Percentiles rank a stretch among this genome's conserved stretches.
These are phyloP conservation scores for Plecturocebus donacophilus DNA, from an alignment of 2,113 vertebrate species.

Conservation along the genomic window DNA sequence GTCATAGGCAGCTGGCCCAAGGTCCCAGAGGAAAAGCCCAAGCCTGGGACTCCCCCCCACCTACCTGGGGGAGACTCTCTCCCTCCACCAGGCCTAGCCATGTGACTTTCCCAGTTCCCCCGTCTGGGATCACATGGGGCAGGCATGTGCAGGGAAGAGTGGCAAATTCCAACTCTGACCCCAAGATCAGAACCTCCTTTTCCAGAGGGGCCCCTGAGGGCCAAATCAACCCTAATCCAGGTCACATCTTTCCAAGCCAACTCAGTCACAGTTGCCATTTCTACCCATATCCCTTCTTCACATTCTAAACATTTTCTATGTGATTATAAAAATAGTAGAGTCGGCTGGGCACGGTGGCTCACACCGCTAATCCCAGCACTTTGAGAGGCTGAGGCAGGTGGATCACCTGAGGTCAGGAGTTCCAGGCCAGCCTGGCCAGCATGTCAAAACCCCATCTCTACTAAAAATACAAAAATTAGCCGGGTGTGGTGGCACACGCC, in stretches of 20 bases:
- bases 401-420: no score
- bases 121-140: not conserved
- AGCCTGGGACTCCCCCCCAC: not conserved
- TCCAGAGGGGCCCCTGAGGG: not conserved
- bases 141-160: not conserved
- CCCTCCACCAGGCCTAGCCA: not conserved
- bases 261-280: not conserved
- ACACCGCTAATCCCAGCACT: not conserved
- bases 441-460: no score
- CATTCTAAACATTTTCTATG: not conserved
- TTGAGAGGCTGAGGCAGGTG: no score
- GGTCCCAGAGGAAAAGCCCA: not conserved
- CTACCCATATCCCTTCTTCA: not conserved
- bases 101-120: not conserved
- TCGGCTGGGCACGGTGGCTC: not conserved
- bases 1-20: not conserved
- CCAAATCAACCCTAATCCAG: not conserved
- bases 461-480: no score
- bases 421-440: no score
- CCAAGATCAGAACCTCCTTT: not conserved
- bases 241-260: not conserved
- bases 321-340: not conserved
- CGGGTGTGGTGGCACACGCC: fast-evolving
- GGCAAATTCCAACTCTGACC: not conserved
- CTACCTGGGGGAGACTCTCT: not conserved